Percentiles rank a stretch among this genome's conserved stretches.
phyloP scores from a whole-genome alignment of 2,797 vertebrate species.

The Diplodus puntazzo region DNA sequence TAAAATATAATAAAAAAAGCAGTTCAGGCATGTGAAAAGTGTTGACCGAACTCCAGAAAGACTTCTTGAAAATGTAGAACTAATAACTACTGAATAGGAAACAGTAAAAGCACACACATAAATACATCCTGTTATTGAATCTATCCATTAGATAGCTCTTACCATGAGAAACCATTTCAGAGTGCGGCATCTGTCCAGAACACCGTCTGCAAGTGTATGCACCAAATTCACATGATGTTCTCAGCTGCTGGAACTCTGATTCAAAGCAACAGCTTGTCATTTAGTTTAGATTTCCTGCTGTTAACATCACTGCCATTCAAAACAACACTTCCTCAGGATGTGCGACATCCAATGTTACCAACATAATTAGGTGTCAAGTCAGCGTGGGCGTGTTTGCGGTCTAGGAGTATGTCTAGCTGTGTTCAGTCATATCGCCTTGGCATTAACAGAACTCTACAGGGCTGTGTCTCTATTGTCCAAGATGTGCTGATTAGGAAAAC shows the following conservation, averaged over 20 bases:
- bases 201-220: conserved; percentile 10
- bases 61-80: background rate
- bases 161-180: background rate
- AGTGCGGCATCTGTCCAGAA: background rate
- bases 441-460: background rate
- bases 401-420: background rate
- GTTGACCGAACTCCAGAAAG: background rate
- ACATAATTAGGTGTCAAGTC: conserved; percentile 8
- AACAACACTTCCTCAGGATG: conserved; percentile 4
- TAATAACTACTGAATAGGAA: background rate
- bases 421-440: background rate
- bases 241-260: background rate
- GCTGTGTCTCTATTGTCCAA: background rate
- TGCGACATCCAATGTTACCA: background rate
- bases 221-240: background rate
- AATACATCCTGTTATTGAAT: background rate
- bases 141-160: background rate
- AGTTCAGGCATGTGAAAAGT: background rate
- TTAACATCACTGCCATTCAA: background rate
- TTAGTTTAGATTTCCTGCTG: background rate
- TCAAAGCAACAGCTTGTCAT: background rate
- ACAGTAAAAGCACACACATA: background rate
- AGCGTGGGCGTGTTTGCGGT: background rate
- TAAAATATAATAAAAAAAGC: background rate
- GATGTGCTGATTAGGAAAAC: conserved; percentile 5